Base-by-base conservation (phyloP, 2,888 invertebrate species). In the Euzophera pinguis region DNA sequence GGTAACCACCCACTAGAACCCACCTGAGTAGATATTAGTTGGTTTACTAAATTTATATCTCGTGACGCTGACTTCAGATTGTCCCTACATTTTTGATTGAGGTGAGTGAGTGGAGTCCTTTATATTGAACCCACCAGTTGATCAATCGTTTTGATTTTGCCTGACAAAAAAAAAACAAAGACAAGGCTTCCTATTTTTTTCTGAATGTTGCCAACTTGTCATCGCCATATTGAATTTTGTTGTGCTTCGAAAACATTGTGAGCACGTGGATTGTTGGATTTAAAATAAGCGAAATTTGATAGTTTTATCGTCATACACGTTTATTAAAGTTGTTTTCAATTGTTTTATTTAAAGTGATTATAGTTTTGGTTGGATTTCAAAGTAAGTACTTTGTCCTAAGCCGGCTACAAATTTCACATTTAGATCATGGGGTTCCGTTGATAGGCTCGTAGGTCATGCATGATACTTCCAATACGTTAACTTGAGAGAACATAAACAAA, bases 141-240 rank as follows among this genome's bases (percentile, higher is more conserved):
- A 2, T 22, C n/a, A n/a, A n/a, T n/a, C n/a, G n/a, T n/a, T n/a
- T 22, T 22, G 3, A 22, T 22, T 22, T 3, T 22, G 22, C 22
- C n/a, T n/a, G n/a, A 29, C 29, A 29, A 38, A n/a, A 41, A 51
- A 14, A 50, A 48, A 50, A 37, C 47, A 22, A 22, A 3, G 14
- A 34, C 34, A 45, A 45, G 10, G 3, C 10, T 9, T 45, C 32
- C 10, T 14, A 14, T 9, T 45, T 8, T 59, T 56, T 61, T 61
- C 55, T 58, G 56, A 56, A 73, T 71, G 75, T 78, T 82, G 76
- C 77, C 79, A 78, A 64, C 66, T 60, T 68, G 64, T 17, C 58
- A 52, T 65, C 91, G 93, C 93, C 93, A 93, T 93, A 91, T 93
- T 93, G 92, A 86, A 89, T 91, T 89, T 90, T 90, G 86, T 85